Evolutionary conservation across 2,888 invertebrate species (phyloP), one percentile per base, ranked within the genome.

Genomic region (Poecilus cupreus): DNA sequence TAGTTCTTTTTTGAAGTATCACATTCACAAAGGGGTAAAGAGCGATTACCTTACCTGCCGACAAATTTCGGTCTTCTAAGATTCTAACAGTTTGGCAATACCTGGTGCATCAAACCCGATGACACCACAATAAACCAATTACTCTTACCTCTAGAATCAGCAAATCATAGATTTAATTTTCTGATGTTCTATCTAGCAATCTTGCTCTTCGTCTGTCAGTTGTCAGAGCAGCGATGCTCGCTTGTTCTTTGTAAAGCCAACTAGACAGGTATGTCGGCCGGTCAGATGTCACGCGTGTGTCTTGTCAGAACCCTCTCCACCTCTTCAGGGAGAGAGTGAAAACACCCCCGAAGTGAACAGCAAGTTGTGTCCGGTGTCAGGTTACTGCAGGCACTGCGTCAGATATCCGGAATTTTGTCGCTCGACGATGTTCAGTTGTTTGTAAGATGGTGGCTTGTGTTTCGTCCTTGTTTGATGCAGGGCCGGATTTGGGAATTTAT

Each of bases 231-330:
- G 13, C 5, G 8, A 26, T 32, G 26, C 32, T 37, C 16, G 13
- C 10, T 16, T 37, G 64, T 64, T 64, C 64, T 24, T 54, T 6
- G 10, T 20, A 32, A 2, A 0, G 32, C 16, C 64, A 16, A 32
- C 37, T 13, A 70, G 49, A 74, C 46, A 74, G 24, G 46, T 74
- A 74, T 11, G 49, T 46, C 24, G 18, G 37, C 8, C 16, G 74
- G 43, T 74, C 43, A 74, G 24, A 74, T 74, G 74, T 74, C 74
- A 49, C 74, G 74, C 22, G 72, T 72, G 72, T 74, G 74, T 74
- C 26, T 49, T 74, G 22, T 43, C 74, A 49, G 11, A 39, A 18
- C 10, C 43, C 39, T 11, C 39, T n/a, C 39, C 5, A 4, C 60
- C 54, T n/a, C 13, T 32, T 16, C n/a, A 32, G 11, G 32, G 1